These are phyloP conservation scores for Staurois parvus DNA, from an alignment of 2,797 vertebrate species.

Conservation along the genomic window DNA sequence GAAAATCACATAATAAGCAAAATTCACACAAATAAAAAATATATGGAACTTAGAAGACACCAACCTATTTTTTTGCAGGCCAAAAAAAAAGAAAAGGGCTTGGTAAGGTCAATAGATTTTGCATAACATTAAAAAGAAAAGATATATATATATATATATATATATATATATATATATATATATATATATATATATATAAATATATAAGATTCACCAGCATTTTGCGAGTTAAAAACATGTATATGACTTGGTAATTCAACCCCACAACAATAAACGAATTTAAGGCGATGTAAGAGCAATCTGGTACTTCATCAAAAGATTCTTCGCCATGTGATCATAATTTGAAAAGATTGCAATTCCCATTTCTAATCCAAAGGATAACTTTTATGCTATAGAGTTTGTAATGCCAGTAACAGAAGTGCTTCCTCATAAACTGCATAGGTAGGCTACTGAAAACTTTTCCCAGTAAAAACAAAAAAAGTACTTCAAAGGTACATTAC, in stretches of 20 bases:
- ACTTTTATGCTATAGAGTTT: no score
- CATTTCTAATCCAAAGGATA: no score
- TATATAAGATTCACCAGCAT: no score
- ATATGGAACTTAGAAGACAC: neutral
- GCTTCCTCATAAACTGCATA: neutral
- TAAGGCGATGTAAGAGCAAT: neutral
- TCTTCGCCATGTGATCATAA: neutral
- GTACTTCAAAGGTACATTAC: neutral
- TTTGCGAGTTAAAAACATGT: no score
- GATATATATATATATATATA: no score
- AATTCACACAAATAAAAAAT: neutral
- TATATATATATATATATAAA: neutral
- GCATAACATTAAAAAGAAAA: no score
- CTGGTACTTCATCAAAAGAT: neutral
- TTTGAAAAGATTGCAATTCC: neutral
- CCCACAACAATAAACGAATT: neutral
- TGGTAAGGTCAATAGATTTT: neutral
- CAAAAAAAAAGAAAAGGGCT: neutral
- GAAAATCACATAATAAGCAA: neutral
- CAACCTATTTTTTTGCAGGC: neutral
- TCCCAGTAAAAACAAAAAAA: neutral
- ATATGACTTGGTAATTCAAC: neutral
- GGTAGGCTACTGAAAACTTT: slow-evolving; percentile 1
- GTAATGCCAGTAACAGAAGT: no score
- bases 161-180: no score